Conservation (phyloP, 1,140 invertebrate genomes). For the Nilaparvata lugens region DNA sequence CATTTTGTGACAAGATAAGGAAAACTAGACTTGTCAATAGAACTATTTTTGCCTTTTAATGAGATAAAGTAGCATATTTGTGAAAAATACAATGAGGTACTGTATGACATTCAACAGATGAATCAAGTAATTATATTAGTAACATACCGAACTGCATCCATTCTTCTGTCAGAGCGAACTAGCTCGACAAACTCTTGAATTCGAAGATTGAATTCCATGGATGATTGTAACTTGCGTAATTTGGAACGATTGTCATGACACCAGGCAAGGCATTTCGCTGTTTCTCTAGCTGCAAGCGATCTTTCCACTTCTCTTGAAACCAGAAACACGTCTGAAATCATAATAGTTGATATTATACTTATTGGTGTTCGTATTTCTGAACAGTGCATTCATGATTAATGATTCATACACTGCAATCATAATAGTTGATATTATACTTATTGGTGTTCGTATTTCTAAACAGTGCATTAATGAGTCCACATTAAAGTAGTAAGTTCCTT, state of each 20-base stretch:
- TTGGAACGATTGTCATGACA: conserved; percentile 97
- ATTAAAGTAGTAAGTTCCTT: no score
- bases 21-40: background rate
- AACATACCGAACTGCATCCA: conserved; percentile 73
- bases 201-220: conserved; percentile 84
- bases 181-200: conserved; percentile 94
- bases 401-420: no score
- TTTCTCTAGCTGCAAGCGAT: conserved; percentile 69
- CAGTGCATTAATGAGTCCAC: no score
- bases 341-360: background rate
- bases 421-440: no score
- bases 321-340: conserved; percentile 67
- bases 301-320: conserved; percentile 81
- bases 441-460: no score
- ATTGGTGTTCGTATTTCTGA: no score
- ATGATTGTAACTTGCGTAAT: conserved; percentile 82
- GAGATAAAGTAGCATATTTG: background rate
- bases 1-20: no score
- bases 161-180: conserved; percentile 69
- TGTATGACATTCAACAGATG: no score
- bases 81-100: background rate
- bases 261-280: conserved; percentile 86
- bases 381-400: no score
- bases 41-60: background rate
- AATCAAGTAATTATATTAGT: background rate